Evolutionary conservation across 2,797 vertebrate genomes (phyloP), one percentile per base, ranked within the genome.

Genomic region (Clarias platycephalus): DNA sequence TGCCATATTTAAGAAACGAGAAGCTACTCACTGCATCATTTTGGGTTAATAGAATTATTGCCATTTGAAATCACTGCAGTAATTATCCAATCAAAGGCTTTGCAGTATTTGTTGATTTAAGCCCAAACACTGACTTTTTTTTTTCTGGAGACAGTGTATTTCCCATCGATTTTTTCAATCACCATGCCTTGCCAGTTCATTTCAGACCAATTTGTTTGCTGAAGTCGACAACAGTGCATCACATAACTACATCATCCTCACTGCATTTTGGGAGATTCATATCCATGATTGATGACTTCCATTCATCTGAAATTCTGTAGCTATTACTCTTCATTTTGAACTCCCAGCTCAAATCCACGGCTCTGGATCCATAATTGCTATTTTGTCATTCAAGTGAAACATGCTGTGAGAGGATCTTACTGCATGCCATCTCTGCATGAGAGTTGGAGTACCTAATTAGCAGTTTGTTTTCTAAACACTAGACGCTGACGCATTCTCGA

Each of bases 381-480:
- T 44, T 60, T 81, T 85, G 72, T 75, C 78, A 81, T 67, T 81
- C 64, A n/a, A 63, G 57, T 55, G 55, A 82, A 82, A 26, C 72
- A 71, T 0, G 64, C 37, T 55, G 80, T 63, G 66, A 82, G 67
- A 82, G 72, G 81, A 78, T 83, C 74, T 78, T 71, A 60, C 80
- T 77, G 72, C 15, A 37, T 18, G 20, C 70, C n/a, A 34, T 72
- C 22, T 81, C 79, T 16, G 16, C 71, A n/a, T 40, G 18, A 77
- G 64, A 72, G 37, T 53, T 26, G 22, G 58, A 86, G 81, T 44
- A 62, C 55, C 74, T 86, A 86, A 86, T 86, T 83, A 82, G 74
- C 66, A 78, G 74, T 83, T 78, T 86, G 81, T 83, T 83, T 86
- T 66, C 80, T 60, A 85, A 85, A 85, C 70, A 85, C 80, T 76